Percentiles rank a stretch among this genome's conserved stretches.
Conservation (phyloP, 2,113 vertebrate species). For the Paramisgurnus dabryanus region DNA sequence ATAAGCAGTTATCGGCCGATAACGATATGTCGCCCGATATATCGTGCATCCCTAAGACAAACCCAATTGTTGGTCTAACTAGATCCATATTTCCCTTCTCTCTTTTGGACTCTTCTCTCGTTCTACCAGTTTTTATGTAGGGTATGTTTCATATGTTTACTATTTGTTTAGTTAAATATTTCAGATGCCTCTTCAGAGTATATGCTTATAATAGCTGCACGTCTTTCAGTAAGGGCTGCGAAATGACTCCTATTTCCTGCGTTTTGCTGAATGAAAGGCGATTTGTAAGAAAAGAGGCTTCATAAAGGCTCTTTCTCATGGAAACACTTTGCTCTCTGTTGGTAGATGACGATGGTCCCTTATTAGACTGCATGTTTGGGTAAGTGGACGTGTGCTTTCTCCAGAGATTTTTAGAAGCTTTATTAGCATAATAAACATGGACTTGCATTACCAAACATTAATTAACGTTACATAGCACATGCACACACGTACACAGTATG, state of each 20-base stretch:
- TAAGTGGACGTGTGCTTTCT: conserved; percentile 3
- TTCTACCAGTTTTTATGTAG: background rate
- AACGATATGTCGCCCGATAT: no score
- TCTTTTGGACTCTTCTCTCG: no score
- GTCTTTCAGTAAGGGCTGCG: background rate
- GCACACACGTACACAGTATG: background rate
- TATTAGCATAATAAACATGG: conserved; percentile 4
- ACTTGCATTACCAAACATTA: conserved; percentile 9
- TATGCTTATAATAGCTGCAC: conserved; percentile 14
- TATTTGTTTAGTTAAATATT: conserved; percentile 9
- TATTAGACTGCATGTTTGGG: conserved; percentile 8
- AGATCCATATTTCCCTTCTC: no score
- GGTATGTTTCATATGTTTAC: background rate
- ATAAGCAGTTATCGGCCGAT: no score
- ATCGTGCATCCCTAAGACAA: no score
- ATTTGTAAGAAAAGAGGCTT: background rate
- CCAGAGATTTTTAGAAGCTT: background rate
- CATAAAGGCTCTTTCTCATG: conserved; percentile 36
- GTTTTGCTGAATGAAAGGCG: conserved; percentile 5
- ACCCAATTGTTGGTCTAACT: no score
- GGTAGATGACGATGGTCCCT: conserved; percentile 6
- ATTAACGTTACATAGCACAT: background rate
- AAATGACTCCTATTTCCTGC: conserved; percentile 42
- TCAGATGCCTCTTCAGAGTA: conserved; percentile 33
- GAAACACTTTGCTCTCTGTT: conserved; percentile 37